These are phyloP conservation scores for Epizoanthus stellaris DNA, from an alignment of 92 coral and sea anemone species.

Conservation along the genomic window DNA sequence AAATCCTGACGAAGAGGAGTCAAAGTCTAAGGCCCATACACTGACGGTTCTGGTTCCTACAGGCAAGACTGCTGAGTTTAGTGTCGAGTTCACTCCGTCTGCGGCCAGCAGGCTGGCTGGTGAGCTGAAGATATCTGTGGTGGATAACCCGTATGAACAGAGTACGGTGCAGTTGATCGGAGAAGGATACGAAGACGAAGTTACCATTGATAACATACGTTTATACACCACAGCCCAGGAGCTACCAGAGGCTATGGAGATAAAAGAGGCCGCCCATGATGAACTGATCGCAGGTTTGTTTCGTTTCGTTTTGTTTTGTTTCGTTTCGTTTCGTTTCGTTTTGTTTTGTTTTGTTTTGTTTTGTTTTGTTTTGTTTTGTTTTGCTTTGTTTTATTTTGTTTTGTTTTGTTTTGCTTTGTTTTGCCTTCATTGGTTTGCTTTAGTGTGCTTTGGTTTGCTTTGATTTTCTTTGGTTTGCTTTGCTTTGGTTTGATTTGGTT, in stretches of 20 bases:
- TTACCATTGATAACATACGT: slow-evolving; percentile 93
- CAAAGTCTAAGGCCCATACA: slow-evolving; percentile 60
- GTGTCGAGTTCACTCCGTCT: slow-evolving; percentile 87
- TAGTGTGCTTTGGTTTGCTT: too few relatives aligned
- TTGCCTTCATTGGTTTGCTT: too few relatives aligned
- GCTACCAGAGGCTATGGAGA: slow-evolving; percentile 11
- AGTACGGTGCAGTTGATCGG: slow-evolving; percentile 83
- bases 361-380: too few relatives aligned
- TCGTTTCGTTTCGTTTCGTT: too few relatives aligned
- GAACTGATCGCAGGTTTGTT: slow-evolving; percentile 44
- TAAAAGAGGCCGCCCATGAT: slow-evolving; percentile 26
- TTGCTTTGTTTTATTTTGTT: too few relatives aligned
- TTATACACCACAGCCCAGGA: slow-evolving; percentile 33
- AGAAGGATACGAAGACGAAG: slow-evolving; percentile 97
- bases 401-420: too few relatives aligned
- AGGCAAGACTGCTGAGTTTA: slow-evolving; percentile 88
- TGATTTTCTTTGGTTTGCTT: too few relatives aligned
- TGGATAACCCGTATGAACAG: slow-evolving; percentile 96
- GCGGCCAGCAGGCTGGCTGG: slow-evolving; percentile 76
- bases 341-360: too few relatives aligned
- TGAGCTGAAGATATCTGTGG: slow-evolving; percentile 85
- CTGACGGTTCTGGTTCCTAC: slow-evolving; percentile 83
- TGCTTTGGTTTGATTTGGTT: too few relatives aligned
- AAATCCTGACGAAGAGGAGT: slow-evolving; percentile 56
- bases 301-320: not conserved